These are phyloP conservation scores for Phyllostomus discolor DNA, from an alignment of 2,113 vertebrate species.

Conservation along the genomic window DNA sequence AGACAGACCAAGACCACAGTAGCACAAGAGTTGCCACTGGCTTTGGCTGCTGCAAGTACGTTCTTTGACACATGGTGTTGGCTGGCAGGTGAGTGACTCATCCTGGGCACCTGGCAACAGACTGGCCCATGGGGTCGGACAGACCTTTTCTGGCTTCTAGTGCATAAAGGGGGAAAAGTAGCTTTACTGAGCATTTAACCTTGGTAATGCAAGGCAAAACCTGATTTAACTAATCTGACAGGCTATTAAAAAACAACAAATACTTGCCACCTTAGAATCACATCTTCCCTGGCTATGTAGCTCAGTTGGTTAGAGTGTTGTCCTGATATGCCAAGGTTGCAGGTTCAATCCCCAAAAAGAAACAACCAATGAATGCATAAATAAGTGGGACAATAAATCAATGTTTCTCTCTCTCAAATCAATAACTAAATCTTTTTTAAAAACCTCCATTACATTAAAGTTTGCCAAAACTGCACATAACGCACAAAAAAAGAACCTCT, in stretches of 20 bases:
- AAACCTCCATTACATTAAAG: background rate
- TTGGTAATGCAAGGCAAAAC: background rate
- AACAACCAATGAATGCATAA: no score
- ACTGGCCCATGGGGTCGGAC: background rate
- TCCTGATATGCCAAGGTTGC: no score
- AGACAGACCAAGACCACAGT: background rate
- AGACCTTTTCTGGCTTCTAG: background rate
- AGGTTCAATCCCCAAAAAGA: no score
- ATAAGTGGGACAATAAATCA: no score
- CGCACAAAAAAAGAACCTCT: background rate
- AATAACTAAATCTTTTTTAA: no score
- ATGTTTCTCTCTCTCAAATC: no score
- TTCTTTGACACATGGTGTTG: background rate
- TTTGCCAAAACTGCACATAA: background rate
- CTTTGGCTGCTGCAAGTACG: background rate
- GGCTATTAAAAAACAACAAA: background rate
- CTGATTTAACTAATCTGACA: background rate
- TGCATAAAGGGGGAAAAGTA: background rate
- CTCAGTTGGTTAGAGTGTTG: no score
- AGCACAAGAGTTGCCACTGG: background rate
- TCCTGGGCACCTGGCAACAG: background rate
- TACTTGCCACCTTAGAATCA: background rate
- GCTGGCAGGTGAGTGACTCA: background rate
- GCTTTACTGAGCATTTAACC: background rate
- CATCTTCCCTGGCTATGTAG: background rate